Evolutionary conservation across 2,113 vertebrate genomes (phyloP).

Genomic region (Stegostoma tigrinum): DNA sequence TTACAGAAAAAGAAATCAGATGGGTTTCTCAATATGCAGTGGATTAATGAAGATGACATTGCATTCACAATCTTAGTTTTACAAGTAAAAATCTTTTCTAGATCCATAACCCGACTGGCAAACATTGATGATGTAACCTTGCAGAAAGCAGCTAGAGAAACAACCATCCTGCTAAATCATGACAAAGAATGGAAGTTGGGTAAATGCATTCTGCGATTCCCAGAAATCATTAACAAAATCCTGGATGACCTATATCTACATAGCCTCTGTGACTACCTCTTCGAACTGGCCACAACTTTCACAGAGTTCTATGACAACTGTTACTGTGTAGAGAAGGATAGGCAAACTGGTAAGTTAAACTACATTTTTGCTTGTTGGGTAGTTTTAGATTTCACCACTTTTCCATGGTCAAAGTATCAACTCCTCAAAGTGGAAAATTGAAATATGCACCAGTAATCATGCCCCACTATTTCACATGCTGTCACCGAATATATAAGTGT

Average conservation of each 20-base stretch:
- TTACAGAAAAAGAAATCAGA: background rate
- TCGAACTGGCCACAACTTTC: constrained; percentile 93
- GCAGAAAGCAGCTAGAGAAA: constrained; percentile 66
- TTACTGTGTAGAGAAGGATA: constrained; percentile 95
- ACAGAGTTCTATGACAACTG: constrained; percentile 97
- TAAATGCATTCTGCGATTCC: constrained; percentile 85
- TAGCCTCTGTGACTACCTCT: constrained; percentile 87
- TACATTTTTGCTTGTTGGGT: background rate
- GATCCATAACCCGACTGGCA: constrained; percentile 86
- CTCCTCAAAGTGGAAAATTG: background rate
- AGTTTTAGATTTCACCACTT: background rate
- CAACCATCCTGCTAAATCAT: constrained; percentile 75
- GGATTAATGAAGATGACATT: background rate
- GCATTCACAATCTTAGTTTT: background rate
- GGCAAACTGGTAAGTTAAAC: constrained; percentile 71
- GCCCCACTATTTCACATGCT: no score
- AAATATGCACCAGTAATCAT: background rate
- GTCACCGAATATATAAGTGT: no score
- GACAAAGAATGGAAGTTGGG: constrained; percentile 95
- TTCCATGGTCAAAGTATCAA: background rate
- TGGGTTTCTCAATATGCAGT: background rate
- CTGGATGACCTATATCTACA: constrained; percentile 86
- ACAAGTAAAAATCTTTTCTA: constrained; percentile 43
- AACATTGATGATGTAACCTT: constrained; percentile 69
- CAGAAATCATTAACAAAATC: constrained; percentile 88